These are phyloP conservation scores for Macheiramphus alcinus DNA, from an alignment of 2,113 vertebrate genomes.

Conservation along the genomic window DNA sequence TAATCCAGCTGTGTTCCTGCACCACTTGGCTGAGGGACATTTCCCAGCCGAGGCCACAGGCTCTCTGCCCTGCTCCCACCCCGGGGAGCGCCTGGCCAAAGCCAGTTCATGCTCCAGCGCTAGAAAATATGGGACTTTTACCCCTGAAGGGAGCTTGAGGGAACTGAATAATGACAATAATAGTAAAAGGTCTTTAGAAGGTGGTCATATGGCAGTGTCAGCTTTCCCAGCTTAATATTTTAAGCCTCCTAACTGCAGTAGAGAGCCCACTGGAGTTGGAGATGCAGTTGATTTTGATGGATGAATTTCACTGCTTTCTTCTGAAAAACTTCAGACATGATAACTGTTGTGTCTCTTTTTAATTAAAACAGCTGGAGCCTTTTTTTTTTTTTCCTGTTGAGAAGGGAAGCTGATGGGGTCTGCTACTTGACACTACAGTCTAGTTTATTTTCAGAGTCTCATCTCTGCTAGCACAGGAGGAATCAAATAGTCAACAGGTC, in stretches of 20 bases:
- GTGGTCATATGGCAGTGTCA: neutral
- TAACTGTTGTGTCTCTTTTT: neutral
- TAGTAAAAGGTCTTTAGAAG: neutral
- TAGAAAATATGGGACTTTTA: neutral
- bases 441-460: neutral
- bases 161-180: neutral
- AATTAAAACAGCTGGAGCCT: neutral
- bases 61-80: neutral
- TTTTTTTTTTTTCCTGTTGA: neutral
- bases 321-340: neutral
- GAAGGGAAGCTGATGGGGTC: neutral
- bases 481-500: neutral
- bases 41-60: neutral
- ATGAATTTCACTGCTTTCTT: neutral
- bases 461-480: neutral
- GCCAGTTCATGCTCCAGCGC: neutral
- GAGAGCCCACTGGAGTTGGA: neutral
- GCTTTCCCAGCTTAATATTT: neutral
- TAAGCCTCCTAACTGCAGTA: neutral
- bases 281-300: neutral
- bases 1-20: neutral
- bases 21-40: neutral
- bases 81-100: rapidly evolving
- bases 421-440: neutral
- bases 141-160: neutral